Evolutionary conservation across 37 sponge, comb jelly and placozoan genomes (phyloP), one percentile per base, ranked within the genome.

Genomic region (Ianthella basta): DNA sequence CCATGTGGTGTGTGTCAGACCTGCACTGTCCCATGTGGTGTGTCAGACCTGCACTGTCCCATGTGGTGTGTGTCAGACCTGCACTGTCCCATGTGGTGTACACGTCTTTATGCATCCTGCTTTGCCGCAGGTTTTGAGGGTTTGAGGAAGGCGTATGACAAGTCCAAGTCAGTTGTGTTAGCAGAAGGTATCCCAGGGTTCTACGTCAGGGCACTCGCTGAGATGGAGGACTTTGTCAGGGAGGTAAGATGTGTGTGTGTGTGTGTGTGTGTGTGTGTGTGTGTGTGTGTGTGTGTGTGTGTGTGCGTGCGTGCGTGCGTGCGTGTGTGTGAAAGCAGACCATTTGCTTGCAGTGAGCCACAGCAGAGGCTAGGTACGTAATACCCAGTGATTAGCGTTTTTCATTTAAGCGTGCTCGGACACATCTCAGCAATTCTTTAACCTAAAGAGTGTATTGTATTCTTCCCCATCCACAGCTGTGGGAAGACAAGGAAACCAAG

Each of bases 141-240:
- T 10, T 55, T 97, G 57, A 87, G 87, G 80, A 89, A 89, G 60
- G 85, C 78, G 4, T 93, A 89, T 56, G 78, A 44, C 35, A 97
- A 97, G 80, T 84, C 92, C n/a, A 91, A 93, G 79, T 40, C 83
- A n/a, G 94, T 97, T 36, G 65, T 97, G 6, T 94, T 91, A 25
- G 85, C 87, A 59, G 91, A 93, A 53, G 92, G 92, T 14, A 72
- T 82, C 10, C 96, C 96, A 36, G 37, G 72, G 27, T 92, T 96
- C 79, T 96, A 87, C 50, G 73, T 91, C 55, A 66, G 80, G 41
- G 66, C 94, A 0, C 64, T 97, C 6, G 89, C 88, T 41, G 94
- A 93, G n/a, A 56, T 97, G 83, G 98, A 97, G 60, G 94, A 95
- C 77, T 97, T 92, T 69, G 86, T 95, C 40, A 84, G 81, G 81